Base-by-base conservation (phyloP, 2,888 invertebrate species). In the Drosophila longiperda region DNA sequence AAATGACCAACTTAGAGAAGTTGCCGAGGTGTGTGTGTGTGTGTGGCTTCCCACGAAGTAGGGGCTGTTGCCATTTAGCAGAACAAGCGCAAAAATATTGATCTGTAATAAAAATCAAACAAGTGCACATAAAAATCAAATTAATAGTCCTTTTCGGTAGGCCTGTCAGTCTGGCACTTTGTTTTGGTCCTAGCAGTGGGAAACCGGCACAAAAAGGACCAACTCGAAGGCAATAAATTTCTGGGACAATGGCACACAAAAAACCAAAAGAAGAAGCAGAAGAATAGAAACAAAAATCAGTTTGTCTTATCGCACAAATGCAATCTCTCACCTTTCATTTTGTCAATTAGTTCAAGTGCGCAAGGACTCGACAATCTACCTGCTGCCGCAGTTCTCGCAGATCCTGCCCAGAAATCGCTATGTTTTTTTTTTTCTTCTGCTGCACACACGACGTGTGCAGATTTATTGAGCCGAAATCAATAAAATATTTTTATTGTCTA, bases 281-380 rank as follows among this genome's bases (percentile, higher is more conserved):
- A 59, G 57, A 48, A 61, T 34, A 60, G 48, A 45, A 36, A 42
- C 20, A 64, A 67, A 85, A 85, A 78, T 82, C 78, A 74, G 76
- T 80, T 76, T 71, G 61, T 74, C 72, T 84, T 87, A 87, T 87
- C 87, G 75, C 75, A 40, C 75, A 76, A 81, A 79, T 87, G 87
- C 87, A 73, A 87, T 87, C 87, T 89, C 89, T 84, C 87, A 89
- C 87, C 89, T 87, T 81, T 87, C 87, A 87, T 70, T 61, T 80
- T 81, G 89, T 87, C 87, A 87, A 87, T 87, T 87, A 89, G 87
- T 87, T 87, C 87, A 89, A 87, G 87, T 87, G 89, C 84, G 68
- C 49, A 32, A 40, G 60, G 48, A 50, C 49, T 49, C 34, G 29
- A 20, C 12, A 3, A 11, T 8, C 63, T 82, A 82, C 80, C 80